Base-by-base conservation (phyloP, 1,140 invertebrate genomes). In the Phenacoccus solenopsis region DNA sequence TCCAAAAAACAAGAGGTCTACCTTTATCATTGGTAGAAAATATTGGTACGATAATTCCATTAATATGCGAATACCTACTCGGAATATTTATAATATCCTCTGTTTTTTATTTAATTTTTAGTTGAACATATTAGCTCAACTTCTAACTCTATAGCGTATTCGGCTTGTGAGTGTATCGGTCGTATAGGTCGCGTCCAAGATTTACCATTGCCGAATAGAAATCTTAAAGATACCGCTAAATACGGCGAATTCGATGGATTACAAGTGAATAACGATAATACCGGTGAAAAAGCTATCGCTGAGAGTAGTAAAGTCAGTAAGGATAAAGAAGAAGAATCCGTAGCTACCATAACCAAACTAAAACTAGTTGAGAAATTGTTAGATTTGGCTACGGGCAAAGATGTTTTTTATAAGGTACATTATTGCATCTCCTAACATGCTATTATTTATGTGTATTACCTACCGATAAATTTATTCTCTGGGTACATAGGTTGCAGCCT, bases 101-200 rank as follows among this genome's bases (percentile, higher is more conserved):
- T 4, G 38, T 49, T 2, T 32, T 32, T 32, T 32, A 49, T 49
- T 49, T 16, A 16, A 9, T n/a, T n/a, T n/a, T 16, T n/a, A 49
- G 38, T n/a, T n/a, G 38, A 49, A 49, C 38, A n/a, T 2, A n/a
- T 49, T n/a, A 49, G 20, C 16, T 49, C 38, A n/a, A 49, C 5
- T 32, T 7, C 5, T 13, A 32, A 32, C 30, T 7, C 5, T 13
- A 13, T 32, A 13, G 30, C 30, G 30, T 32, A 32, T 69, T 84
- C 84, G n/a, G 86, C 88, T 0, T 85, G 85, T 74, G 79, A 82
- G 68, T 84, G 86, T 24, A 78, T 93, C 57, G 88, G 89, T 16
- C 79, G 87, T 28, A 82, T 93, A 30, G 86, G 85, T 20, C 84
- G 87, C 74, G 84, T 82, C 72, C 82, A 80, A 68, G 75, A 84